Percentiles rank a stretch among this genome's conserved stretches.
Conservation (phyloP, 2,113 vertebrate genomes). For the human (Homo sapiens) region DNA sequence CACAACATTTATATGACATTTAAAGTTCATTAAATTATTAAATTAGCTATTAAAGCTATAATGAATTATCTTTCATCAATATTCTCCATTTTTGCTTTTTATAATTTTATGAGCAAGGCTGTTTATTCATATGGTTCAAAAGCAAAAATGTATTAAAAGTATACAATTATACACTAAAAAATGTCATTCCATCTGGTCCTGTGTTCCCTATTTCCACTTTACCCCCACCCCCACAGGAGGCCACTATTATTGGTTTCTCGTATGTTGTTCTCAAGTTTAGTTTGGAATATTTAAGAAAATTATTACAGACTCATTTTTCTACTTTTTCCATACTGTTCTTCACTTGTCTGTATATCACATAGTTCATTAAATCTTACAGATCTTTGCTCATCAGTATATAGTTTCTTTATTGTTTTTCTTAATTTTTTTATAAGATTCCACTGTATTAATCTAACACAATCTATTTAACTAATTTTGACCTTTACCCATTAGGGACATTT, state of each 20-base stretch:
- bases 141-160: background rate
- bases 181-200: background rate
- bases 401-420: background rate
- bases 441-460: background rate
- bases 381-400: background rate
- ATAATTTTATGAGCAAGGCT: background rate
- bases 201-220: background rate
- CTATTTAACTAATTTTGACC: background rate
- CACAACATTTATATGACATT: background rate
- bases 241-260: background rate
- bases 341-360: background rate
- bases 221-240: no score
- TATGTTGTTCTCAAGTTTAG: background rate
- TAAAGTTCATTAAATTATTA: background rate
- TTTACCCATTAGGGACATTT: background rate
- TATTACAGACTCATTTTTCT: background rate
- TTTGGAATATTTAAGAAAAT: background rate
- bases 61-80: background rate
- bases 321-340: background rate
- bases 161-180: background rate
- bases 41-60: background rate
- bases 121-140: background rate
- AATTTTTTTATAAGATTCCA: background rate
- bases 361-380: background rate
- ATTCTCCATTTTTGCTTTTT: background rate